Base-by-base conservation (phyloP, 2,797 vertebrate genomes). In the Tapera naevia region DNA sequence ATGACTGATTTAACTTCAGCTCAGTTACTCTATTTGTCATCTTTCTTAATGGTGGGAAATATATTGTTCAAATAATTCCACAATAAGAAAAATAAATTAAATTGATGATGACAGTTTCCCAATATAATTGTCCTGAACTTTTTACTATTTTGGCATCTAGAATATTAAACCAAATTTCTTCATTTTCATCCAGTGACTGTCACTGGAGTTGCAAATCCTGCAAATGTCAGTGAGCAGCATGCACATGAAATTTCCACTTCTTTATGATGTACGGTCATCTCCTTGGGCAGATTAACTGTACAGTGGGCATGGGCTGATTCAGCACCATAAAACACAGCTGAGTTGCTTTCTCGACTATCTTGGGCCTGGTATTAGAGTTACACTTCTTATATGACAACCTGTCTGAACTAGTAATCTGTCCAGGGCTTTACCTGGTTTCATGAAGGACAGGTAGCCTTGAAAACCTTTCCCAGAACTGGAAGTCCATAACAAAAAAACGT, bases 71-170 rank as follows among this genome's bases (percentile, higher is more conserved):
- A 88, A 88, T 28, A 88, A 57, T 66, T 51, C 6, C 13, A 66
- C 74, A 88, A 48, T 50, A 73, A 91, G 51, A 89, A 83, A 89
- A 95, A 86, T 60, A 82, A 94, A 91, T 85, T 57, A 92, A 80
- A 94, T 61, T 61, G 7, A 87, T 87, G 11, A 19, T 28, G 58
- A 76, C 15, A 19, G 17, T 57, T 84, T 79, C 51, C 67, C 27
- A 58, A 8, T 60, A 72, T 73, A 94, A 89, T 81, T 80, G 28
- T 85, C 53, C 33, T 60, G 22, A 91, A 70, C 64, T 30, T 91
- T 93, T 92, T 95, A 66, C 53, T 76, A 51, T 88, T 91, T 85
- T 82, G 78, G 72, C 30, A 53, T 61, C 35, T 89, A 18, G 39
- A 46, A 92, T 85, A 83, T 82, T 87, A 80, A 86, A 90, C 13